Conservation (phyloP, 2,888 invertebrate genomes). For the Parnassius mnemosyne region DNA sequence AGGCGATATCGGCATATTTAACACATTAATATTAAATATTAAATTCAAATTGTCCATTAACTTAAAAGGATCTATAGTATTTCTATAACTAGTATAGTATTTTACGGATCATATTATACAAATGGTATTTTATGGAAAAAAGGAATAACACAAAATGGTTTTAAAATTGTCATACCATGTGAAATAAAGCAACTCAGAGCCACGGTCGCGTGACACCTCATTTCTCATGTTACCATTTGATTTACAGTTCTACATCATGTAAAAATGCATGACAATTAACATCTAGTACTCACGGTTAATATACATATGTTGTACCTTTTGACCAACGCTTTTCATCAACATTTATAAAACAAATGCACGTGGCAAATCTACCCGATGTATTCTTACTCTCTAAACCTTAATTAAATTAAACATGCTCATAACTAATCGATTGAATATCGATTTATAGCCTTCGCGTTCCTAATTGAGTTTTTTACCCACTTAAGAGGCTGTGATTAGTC, state of each 20-base stretch:
- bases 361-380: no score
- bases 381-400: background rate
- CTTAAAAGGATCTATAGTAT: no score
- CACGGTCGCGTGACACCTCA: slow-evolving; percentile 19
- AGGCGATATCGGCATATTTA: no score
- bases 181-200: slow-evolving; percentile 13
- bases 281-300: slow-evolving; percentile 1
- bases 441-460: background rate
- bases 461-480: slow-evolving; percentile 11
- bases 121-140: background rate
- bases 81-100: no score
- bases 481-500: slow-evolving; percentile 11
- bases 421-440: slow-evolving; percentile 7
- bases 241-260: slow-evolving; percentile 17
- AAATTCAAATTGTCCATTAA: no score
- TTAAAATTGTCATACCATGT: slow-evolving; percentile 12
- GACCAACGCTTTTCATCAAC: no score
- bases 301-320: no score
- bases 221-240: slow-evolving; percentile 20
- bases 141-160: slow-evolving; percentile 3
- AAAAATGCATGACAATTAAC: slow-evolving; percentile 22
- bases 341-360: no score
- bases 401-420: background rate
- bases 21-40: no score
- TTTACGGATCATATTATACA: no score